phyloP scores from a whole-genome alignment of 2,113 vertebrate species.

The Verasper variegatus region DNA sequence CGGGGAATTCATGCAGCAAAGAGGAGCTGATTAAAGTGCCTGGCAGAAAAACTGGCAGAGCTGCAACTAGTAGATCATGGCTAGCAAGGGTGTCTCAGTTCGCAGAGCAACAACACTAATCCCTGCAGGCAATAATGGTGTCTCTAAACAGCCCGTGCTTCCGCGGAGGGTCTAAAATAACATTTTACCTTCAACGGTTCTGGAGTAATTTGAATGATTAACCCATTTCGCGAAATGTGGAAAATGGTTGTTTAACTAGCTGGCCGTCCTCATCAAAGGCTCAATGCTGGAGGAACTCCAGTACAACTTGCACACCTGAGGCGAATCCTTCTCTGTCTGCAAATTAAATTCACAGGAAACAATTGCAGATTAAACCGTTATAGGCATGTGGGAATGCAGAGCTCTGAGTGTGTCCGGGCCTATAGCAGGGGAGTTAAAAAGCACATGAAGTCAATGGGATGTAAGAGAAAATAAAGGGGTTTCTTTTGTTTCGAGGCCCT shows the following conservation, averaged over 20 bases:
- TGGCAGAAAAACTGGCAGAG: conserved; percentile 61
- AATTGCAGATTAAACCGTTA: conserved; percentile 18
- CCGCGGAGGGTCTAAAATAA: conserved; percentile 36
- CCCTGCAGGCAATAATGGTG: conserved; percentile 57
- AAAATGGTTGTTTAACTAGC: conserved; percentile 23
- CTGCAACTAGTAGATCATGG: conserved; percentile 58
- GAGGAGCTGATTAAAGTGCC: conserved; percentile 76
- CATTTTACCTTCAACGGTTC: conserved; percentile 34
- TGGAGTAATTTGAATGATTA: conserved; percentile 33
- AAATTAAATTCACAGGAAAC: conserved; percentile 29
- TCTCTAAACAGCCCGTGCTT: conserved; percentile 37
- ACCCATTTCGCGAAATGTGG: conserved; percentile 25
- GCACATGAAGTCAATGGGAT: not conserved
- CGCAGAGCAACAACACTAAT: conserved; percentile 54
- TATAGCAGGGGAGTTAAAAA: not conserved
- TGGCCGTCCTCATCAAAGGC: conserved; percentile 25
- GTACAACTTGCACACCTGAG: conserved; percentile 8
- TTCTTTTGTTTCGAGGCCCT: not conserved
- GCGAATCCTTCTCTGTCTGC: not conserved
- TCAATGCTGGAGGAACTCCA: conserved; percentile 16
- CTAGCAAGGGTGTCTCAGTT: conserved; percentile 56
- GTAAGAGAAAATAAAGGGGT: not conserved
- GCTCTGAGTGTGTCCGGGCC: not conserved
- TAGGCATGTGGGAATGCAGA: not conserved
- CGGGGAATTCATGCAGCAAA: conserved; percentile 67